Base-by-base conservation (phyloP, 2,113 vertebrate species). In the Chelonoidis abingdonii region DNA sequence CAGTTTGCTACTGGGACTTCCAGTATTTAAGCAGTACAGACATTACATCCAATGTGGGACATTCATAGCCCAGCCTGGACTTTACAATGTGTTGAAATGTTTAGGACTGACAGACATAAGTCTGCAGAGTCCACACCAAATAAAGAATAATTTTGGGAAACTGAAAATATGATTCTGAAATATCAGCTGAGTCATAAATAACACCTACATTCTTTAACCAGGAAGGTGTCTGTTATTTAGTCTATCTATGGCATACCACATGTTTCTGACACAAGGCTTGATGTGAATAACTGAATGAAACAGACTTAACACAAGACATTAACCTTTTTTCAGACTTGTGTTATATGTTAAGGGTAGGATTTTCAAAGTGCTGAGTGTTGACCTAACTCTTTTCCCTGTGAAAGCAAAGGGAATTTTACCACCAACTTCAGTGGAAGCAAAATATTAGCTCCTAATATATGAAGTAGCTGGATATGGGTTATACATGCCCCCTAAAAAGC, bases 141-240 rank as follows among this genome's bases (percentile, higher is more conserved):
- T 84, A 62, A n/a, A n/a, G 50, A 87, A 84, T 41, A 91, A 62
- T 56, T 54, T 82, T 44, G 50, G 10, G 13, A 47, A 91, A 49
- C 53, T 75, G 76, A 81, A 65, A 78, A 72, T 27, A 80, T 17
- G n/a, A 25, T 76, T 49, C 27, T 87, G 65, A 92, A 89, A 83
- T 69, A 89, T 38, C 44, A 87, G 22, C 56, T 87, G 87, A 85
- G 89, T 89, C 62, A 35, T 59, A 56, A 50, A 22, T 96, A 82
- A 50, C 44, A 57, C 6, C 57, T 50, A 50, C 79, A 47, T 78
- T 87, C 10, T 6, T 59, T 89, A 49, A 79, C 0, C 0, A 84
- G 38, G 80, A 86, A 81, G 17, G 10, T 85, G 47, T 16, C 93
- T 83, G 44, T n/a, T 84, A 35, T 53, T 82, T 89, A 35, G 2